These are phyloP conservation scores for Greenwoodochromis staneri DNA, from an alignment of 2,113 vertebrate species.

Conservation along the genomic window DNA sequence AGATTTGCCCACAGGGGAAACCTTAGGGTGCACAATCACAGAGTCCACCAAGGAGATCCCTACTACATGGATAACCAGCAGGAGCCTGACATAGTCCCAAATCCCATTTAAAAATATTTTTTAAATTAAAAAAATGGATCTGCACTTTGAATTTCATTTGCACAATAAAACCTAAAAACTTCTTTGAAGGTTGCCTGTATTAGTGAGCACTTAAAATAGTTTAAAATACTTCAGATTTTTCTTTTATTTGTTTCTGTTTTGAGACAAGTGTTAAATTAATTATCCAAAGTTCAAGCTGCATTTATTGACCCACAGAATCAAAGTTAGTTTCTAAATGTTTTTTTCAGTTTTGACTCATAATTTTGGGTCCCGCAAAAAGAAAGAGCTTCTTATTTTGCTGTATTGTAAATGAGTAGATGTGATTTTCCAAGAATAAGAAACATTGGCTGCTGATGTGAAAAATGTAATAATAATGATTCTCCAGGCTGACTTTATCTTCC, in stretches of 20 bases:
- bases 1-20: conserved; percentile 67
- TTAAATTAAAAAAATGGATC: neutral
- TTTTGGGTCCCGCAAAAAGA: neutral
- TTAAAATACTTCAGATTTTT: neutral
- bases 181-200: neutral
- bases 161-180: neutral
- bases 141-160: neutral
- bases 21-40: conserved; percentile 64
- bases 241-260: neutral
- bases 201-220: neutral
- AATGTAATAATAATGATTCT: neutral
- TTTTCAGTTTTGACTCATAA: neutral
- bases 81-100: conserved; percentile 31
- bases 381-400: neutral
- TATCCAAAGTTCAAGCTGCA: neutral
- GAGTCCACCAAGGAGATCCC: conserved; percentile 62
- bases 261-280: neutral
- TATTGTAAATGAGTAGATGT: neutral
- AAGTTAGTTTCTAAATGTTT: neutral
- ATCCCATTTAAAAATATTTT: conserved; percentile 24
- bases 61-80: conserved; percentile 58
- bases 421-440: neutral
- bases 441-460: neutral
- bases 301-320: neutral
- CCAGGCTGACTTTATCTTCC: neutral